phyloP scores from a whole-genome alignment of 2,888 invertebrate species.

The Cephonodes hylas region DNA sequence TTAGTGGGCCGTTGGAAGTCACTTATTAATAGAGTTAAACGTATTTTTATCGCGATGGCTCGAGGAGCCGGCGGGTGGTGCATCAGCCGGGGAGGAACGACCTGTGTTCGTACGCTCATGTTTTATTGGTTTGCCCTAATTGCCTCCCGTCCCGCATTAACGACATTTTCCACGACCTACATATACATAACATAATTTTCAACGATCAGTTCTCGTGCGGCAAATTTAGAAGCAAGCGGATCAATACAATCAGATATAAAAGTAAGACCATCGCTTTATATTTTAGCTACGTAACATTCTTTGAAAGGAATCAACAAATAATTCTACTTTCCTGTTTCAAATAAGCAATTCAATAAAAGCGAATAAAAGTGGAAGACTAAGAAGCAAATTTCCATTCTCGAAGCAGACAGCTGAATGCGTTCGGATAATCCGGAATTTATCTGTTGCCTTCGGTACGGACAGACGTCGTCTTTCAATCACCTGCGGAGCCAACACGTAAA shows the following conservation, averaged over 20 bases:
- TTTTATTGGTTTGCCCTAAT: conserved; percentile 74
- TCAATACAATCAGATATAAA: background rate
- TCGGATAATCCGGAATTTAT: conserved; percentile 59
- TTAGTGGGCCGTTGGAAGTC: background rate
- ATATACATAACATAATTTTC: conserved; percentile 32
- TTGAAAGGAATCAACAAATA: conserved; percentile 12
- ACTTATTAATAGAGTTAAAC: background rate
- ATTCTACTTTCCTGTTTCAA: conserved; percentile 11
- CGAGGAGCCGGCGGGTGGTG: conserved; percentile 19
- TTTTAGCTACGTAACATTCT: background rate
- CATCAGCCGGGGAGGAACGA: conserved; percentile 45
- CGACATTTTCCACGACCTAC: conserved; percentile 62
- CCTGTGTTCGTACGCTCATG: conserved; percentile 54
- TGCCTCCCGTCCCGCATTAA: conserved; percentile 64
- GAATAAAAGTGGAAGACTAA: conserved; percentile 35
- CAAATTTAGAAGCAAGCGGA: background rate
- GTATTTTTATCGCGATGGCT: background rate
- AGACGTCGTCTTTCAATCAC: conserved; percentile 65
- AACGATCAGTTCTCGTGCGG: conserved; percentile 14
- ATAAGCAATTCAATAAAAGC: conserved; percentile 7
- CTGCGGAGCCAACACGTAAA: conserved; percentile 37
- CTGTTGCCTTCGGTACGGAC: conserved; percentile 49
- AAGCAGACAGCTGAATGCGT: conserved; percentile 6
- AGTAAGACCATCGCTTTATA: background rate
- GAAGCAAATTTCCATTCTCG: conserved; percentile 35